Evolutionary conservation across 2,113 vertebrate species (phyloP), one percentile per base, ranked within the genome.

Genomic region (Clarias batrachus): DNA sequence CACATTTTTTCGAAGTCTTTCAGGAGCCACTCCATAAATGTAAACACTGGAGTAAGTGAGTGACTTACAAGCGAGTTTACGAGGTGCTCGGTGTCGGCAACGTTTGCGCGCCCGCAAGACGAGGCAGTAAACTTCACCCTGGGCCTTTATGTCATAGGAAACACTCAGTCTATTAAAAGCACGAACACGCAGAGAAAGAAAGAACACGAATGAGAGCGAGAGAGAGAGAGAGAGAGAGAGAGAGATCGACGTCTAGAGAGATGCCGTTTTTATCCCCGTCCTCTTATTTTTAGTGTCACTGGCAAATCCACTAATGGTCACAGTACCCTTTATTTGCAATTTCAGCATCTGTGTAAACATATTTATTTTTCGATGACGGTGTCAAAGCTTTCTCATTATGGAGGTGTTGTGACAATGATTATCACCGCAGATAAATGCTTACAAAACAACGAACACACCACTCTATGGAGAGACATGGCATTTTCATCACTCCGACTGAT

Each of bases 371-470:
- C 16, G 23, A 37, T 70, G 52, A 33, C 27, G 66, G 65, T 37
- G 52, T 86, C 77, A 59, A 60, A 56, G 79, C 52, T 10, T 71
- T 80, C 78, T 86, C 56, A 66, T 86, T 86, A 86, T 71, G 54
- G 63, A 81, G 63, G 65, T 70, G 52, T 37, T 80, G 66, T 63
- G 30, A 70, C 27, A 60, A 17, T 71, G 85, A 60, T 84, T 84
- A 84, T 84, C 70, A 62, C 83, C 57, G 17, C 54, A 60, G 68
- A 66, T 74, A 57, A 83, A 71, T 66, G 76, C 54, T 76, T 52
- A 77, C 48, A 56, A 78, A 85, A 70, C 76, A 86, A 41, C 84
- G 11, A 23, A 57, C 60, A 57, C 33, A 37, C 27, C 48, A 41
- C 63, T 63, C 59, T 80, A 57, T 86, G 77, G 21, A 27, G 21